These are phyloP conservation scores for Zaprionus vittiger DNA, from an alignment of 1,140 invertebrate genomes.

Conservation along the genomic window DNA sequence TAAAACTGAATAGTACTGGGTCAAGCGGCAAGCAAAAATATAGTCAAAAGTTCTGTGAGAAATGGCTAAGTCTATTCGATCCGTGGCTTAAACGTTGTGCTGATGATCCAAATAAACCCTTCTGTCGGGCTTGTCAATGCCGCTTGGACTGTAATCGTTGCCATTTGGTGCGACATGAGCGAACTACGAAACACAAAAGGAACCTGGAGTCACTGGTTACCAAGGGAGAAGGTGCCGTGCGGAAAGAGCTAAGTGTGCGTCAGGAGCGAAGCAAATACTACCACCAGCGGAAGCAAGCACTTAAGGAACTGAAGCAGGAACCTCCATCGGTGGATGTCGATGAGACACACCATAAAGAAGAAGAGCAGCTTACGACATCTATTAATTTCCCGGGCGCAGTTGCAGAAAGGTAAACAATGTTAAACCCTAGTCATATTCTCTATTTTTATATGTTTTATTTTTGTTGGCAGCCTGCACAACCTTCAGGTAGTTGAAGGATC, in stretches of 20 bases:
- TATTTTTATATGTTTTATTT: slow-evolving; percentile 1
- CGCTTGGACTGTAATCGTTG: slow-evolving; percentile 79
- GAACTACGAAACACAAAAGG: slow-evolving; percentile 72
- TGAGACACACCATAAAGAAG: neutral
- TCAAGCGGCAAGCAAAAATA: slow-evolving; percentile 63
- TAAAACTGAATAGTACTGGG: slow-evolving; percentile 36
- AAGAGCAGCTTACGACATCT: neutral
- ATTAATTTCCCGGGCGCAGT: neutral
- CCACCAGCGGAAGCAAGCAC: slow-evolving; percentile 55
- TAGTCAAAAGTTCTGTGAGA: slow-evolving; percentile 76
- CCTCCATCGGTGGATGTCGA: neutral
- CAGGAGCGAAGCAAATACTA: slow-evolving; percentile 79
- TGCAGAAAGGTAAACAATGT: slow-evolving; percentile 28
- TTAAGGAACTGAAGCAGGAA: slow-evolving; percentile 23
- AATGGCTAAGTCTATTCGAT: slow-evolving; percentile 76
- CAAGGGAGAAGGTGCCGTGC: slow-evolving; percentile 68
- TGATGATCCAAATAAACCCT: slow-evolving; percentile 77
- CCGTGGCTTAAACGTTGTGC: slow-evolving; percentile 68
- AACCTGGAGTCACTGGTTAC: slow-evolving; percentile 69
- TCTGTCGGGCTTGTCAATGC: slow-evolving; percentile 75
- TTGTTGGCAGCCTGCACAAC: slow-evolving; percentile 10
- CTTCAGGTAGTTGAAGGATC: slow-evolving; percentile 7
- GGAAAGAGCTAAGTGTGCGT: slow-evolving; percentile 66
- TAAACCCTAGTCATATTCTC: neutral
- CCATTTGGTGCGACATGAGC: slow-evolving; percentile 74